Conservation (phyloP, 2,888 invertebrate genomes). For the Tenodera sinensis region DNA sequence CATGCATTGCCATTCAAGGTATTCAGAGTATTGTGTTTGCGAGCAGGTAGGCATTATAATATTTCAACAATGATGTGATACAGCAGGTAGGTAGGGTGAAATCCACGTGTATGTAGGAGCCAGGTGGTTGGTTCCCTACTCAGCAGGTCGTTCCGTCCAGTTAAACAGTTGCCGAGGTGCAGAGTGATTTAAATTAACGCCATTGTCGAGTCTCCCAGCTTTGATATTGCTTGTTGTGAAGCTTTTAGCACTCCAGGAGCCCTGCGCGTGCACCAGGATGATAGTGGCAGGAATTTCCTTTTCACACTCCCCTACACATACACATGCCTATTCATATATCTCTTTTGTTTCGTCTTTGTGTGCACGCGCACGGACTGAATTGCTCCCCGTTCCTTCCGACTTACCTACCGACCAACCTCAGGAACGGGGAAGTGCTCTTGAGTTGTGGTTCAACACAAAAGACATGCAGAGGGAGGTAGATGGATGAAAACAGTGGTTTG, state of each 20-base stretch:
- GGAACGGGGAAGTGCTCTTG: background rate
- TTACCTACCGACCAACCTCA: background rate
- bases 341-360: background rate
- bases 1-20: too few relatives aligned
- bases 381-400: background rate
- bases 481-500: background rate
- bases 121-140: too few relatives aligned
- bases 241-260: background rate
- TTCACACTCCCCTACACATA: background rate
- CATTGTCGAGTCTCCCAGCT: background rate
- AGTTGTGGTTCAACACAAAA: background rate
- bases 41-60: too few relatives aligned
- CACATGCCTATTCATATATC: background rate
- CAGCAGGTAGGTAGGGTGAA: too few relatives aligned
- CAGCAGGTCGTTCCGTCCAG: background rate
- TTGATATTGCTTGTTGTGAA: background rate
- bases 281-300: background rate
- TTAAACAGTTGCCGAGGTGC: background rate
- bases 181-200: background rate
- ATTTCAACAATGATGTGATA: too few relatives aligned
- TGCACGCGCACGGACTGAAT: background rate
- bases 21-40: too few relatives aligned
- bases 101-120: too few relatives aligned
- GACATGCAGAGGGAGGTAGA: too few relatives aligned
- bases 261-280: background rate